Conservation (phyloP, 2,888 invertebrate genomes). For the Baronia brevicornis region DNA sequence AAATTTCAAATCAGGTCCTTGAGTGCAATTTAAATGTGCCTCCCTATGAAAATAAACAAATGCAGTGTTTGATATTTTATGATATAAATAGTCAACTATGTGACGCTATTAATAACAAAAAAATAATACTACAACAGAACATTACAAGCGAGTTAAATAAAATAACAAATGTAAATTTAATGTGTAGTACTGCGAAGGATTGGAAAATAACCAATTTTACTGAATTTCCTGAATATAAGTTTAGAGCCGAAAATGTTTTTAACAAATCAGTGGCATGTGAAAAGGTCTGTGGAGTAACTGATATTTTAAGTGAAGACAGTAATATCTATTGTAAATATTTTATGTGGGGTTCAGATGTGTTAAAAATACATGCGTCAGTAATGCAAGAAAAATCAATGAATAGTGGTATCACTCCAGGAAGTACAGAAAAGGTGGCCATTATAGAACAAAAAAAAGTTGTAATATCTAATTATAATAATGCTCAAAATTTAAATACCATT, state of each 20-base stretch:
- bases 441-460: slow-evolving; percentile 6
- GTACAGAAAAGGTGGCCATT: neutral
- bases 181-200: slow-evolving; percentile 39
- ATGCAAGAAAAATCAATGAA: slow-evolving; percentile 13
- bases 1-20: slow-evolving; percentile 33
- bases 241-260: slow-evolving; percentile 31
- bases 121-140: slow-evolving; percentile 31
- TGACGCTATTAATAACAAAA: slow-evolving; percentile 26
- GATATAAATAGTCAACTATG: slow-evolving; percentile 58
- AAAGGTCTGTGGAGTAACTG: slow-evolving; percentile 41
- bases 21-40: slow-evolving; percentile 36
- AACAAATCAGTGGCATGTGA: slow-evolving; percentile 33
- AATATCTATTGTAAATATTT: slow-evolving; percentile 59
- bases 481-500: slow-evolving; percentile 5
- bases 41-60: slow-evolving; percentile 31
- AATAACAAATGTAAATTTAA: slow-evolving; percentile 32
- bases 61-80: slow-evolving; percentile 55
- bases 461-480: slow-evolving; percentile 7
- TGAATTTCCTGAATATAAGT: slow-evolving; percentile 30
- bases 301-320: slow-evolving; percentile 34
- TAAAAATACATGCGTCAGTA: slow-evolving; percentile 17
- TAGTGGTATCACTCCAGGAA: slow-evolving; percentile 3
- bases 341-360: slow-evolving; percentile 44
- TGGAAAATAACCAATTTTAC: slow-evolving; percentile 42
- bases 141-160: slow-evolving; percentile 28